Evolutionary conservation across 2,113 vertebrate genomes (phyloP).

Genomic region (Otus sunia): DNA sequence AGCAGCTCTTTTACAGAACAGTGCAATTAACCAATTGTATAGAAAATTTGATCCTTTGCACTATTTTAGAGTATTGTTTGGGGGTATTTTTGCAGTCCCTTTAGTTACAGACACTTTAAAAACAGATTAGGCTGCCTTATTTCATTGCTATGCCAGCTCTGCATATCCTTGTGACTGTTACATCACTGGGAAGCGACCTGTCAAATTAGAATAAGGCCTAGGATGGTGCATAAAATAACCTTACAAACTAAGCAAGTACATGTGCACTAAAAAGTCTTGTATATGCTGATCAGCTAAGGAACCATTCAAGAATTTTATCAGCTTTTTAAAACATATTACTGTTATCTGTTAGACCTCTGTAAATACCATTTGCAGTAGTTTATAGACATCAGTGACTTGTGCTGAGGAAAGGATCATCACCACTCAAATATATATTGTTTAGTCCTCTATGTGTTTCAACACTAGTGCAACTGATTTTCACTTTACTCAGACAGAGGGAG

Average conservation of each 20-base stretch:
- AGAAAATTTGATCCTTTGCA: neutral
- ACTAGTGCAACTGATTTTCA: neutral
- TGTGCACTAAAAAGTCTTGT: neutral
- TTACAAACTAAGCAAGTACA: neutral
- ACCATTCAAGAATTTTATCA: neutral
- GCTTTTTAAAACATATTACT: neutral
- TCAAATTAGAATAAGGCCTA: neutral
- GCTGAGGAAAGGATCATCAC: neutral
- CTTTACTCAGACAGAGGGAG: neutral
- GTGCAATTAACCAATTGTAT: neutral
- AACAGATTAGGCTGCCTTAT: neutral
- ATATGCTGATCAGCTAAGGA: neutral
- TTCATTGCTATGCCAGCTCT: neutral
- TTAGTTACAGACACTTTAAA: conserved; percentile 23
- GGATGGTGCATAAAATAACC: neutral
- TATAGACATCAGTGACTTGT: neutral
- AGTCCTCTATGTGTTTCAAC: neutral
- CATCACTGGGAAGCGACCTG: neutral
- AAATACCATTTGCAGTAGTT: neutral
- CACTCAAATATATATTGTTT: neutral
- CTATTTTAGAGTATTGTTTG: neutral
- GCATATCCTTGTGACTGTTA: neutral
- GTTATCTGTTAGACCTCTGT: neutral
- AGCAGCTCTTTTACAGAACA: neutral
- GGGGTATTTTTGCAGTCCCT: conserved; percentile 1